Evolutionary conservation across 2,888 invertebrate genomes (phyloP), one percentile per base, ranked within the genome.

Genomic region (Apamea anceps): DNA sequence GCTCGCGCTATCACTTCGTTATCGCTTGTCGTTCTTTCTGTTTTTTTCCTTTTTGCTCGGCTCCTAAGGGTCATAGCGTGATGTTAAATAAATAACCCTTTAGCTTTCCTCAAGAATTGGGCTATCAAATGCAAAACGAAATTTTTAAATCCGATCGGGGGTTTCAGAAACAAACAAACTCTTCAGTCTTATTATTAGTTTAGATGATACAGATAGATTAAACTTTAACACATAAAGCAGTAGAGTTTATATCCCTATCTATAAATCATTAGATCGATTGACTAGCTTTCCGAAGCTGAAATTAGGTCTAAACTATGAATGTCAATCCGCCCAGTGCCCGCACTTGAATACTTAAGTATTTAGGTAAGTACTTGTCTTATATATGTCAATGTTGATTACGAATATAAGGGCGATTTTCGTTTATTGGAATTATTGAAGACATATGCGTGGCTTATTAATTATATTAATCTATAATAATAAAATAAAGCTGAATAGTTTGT

Each of bases 301-400:
- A 82, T 82, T 81, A 54, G 62, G 28, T 77, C 51, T 32, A 42
- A 72, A 77, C 60, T 79, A 72, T 73, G 74, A 76, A 76, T 87
- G 72, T 76, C 77, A 80, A 80, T 79, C 32, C 60, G 37, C 62
- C 66, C 37, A 65, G 54, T 21, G 15, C 63, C 37, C 54, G 18
- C 32, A 57, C 80, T 80, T 70, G 80, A 84, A 78, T 78, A 72
- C 66, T 65, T 48, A 78, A 77, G n/a, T 73, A 68, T 63, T 54
- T 48, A 80, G 73, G 60, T 48, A 80, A 71, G 60, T 71, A 62
- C 65, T 70, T 63, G 63, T 60, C 63, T 32, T 45, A 45, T 63
- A 37, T 57, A 28, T 66, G 62, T 73, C 62, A 71, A 67, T 60
- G 28, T 72, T 75, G 28, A 60, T 70, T 60, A 48, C 25, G n/a